phyloP scores from a whole-genome alignment of 1,140 invertebrate genomes.

The Caenorhabditis briggsae region DNA sequence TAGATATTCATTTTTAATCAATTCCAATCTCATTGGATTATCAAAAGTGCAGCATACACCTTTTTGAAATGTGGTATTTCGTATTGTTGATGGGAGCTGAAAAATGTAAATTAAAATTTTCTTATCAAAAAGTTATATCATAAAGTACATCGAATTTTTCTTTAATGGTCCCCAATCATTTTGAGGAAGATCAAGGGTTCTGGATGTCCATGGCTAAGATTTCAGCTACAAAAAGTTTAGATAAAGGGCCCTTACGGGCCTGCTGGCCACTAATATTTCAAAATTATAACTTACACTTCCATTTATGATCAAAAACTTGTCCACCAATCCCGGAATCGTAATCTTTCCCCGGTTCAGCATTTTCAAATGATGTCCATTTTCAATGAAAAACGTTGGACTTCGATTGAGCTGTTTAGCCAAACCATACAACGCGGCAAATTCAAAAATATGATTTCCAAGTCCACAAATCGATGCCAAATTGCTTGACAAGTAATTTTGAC shows the following conservation, averaged over 20 bases:
- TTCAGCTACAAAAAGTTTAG: no score
- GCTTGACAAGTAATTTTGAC: not conserved
- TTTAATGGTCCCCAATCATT: no score
- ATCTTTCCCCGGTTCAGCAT: not conserved
- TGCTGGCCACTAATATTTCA: no score
- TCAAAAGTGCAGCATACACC: constrained; percentile 1
- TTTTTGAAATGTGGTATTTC: not conserved
- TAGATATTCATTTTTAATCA: not conserved
- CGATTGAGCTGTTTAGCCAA: not conserved
- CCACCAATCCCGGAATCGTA: not conserved
- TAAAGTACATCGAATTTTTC: no score
- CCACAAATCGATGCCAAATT: constrained; percentile 17
- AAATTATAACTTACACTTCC: constrained; percentile 15
- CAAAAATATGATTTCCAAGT: constrained; percentile 32
- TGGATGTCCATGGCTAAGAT: no score
- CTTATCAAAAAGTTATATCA: no score
- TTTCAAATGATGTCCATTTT: not conserved
- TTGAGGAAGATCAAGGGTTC: no score
- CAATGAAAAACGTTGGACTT: constrained; percentile 10
- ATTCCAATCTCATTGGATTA: not conserved
- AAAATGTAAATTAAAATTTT: not conserved
- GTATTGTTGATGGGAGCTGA: not conserved
- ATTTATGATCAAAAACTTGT: constrained; percentile 34
- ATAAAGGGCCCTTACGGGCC: no score
- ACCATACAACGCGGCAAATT: not conserved